Conservation (phyloP, 2,797 vertebrate species). For the Sphaeramia orbicularis region DNA sequence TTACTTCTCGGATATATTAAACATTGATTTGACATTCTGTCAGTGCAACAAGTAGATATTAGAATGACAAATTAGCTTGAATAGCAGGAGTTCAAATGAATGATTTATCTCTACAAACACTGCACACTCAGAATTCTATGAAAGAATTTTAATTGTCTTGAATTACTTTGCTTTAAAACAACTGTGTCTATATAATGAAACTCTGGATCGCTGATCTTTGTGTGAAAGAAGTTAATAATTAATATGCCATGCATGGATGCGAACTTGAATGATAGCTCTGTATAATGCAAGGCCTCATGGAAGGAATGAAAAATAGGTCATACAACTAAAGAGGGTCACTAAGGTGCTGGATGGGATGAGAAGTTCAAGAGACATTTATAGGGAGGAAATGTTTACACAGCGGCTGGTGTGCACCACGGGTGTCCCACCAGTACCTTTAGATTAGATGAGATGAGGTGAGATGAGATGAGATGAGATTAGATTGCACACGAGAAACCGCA, state of each 20-base stretch:
- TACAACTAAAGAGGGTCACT: slow-evolving; percentile 20
- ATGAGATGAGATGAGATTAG: not conserved
- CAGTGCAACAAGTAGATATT: slow-evolving; percentile 70
- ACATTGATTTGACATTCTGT: slow-evolving; percentile 71
- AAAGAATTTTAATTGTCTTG: slow-evolving; percentile 66
- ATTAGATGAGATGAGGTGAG: not conserved
- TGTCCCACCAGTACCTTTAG: not conserved
- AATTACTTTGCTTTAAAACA: slow-evolving; percentile 59
- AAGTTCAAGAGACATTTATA: not conserved
- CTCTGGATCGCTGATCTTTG: slow-evolving; percentile 53
- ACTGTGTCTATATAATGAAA: slow-evolving; percentile 62
- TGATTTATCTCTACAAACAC: slow-evolving; percentile 76
- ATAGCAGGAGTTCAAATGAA: slow-evolving; percentile 74
- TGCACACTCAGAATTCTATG: slow-evolving; percentile 57
- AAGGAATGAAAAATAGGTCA: slow-evolving; percentile 54
- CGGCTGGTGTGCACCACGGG: not conserved
- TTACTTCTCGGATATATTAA: slow-evolving; percentile 59
- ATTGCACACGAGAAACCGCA: no score
- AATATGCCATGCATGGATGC: slow-evolving; percentile 51
- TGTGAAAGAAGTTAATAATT: slow-evolving; percentile 65
- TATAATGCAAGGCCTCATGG: slow-evolving; percentile 36
- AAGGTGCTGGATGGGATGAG: not conserved
- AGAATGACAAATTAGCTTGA: slow-evolving; percentile 75
- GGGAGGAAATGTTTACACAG: slow-evolving; percentile 10
- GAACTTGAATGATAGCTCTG: slow-evolving; percentile 56